Evolutionary conservation across 2,797 vertebrate species (phyloP).

Genomic region (Diplodus sargus): DNA sequence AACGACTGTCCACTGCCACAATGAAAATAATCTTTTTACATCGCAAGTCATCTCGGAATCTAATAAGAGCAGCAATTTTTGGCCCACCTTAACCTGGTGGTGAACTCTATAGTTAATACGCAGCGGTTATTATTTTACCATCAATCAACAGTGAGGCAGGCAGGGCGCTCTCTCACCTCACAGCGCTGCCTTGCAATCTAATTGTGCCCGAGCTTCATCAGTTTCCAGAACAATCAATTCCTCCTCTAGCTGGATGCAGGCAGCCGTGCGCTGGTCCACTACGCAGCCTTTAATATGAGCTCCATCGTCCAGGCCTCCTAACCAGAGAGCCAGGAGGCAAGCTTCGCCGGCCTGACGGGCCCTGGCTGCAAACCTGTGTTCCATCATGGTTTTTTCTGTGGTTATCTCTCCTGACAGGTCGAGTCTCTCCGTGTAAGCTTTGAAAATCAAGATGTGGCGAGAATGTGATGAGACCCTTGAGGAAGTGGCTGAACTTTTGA

Average conservation of each 20-base stretch:
- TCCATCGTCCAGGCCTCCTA: conserved; percentile 88
- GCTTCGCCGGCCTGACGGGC: conserved; percentile 64
- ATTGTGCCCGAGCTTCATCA: conserved; percentile 97
- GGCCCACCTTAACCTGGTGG: conserved; percentile 94
- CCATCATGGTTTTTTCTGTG: conserved; percentile 87
- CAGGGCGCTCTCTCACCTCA: conserved; percentile 91
- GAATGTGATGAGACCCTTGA: conserved; percentile 93
- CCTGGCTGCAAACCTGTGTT: conserved; percentile 87
- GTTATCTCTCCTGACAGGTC: conserved; percentile 91
- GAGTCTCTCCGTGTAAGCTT: conserved; percentile 85
- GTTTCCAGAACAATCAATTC: conserved; percentile 96
- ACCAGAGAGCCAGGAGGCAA: conserved; percentile 79
- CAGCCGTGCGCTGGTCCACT: conserved; percentile 85
- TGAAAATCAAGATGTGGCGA: conserved; percentile 89
- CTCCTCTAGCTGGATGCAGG: conserved; percentile 88
- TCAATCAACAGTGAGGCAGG: conserved; percentile 89
- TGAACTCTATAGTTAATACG: conserved; percentile 98
- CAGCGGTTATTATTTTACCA: conserved; percentile 98
- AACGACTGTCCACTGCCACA: conserved; percentile 63
- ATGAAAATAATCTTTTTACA: conserved; percentile 77
- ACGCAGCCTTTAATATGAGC: conserved; percentile 90
- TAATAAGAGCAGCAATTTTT: conserved; percentile 93
- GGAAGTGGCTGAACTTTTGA: conserved; percentile 94
- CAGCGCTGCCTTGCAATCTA: conserved; percentile 95
- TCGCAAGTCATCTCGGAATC: conserved; percentile 88